Percentiles rank a stretch among this genome's conserved stretches.
phyloP scores from a whole-genome alignment of 2,113 vertebrate species.

The Electrona antarctica region DNA sequence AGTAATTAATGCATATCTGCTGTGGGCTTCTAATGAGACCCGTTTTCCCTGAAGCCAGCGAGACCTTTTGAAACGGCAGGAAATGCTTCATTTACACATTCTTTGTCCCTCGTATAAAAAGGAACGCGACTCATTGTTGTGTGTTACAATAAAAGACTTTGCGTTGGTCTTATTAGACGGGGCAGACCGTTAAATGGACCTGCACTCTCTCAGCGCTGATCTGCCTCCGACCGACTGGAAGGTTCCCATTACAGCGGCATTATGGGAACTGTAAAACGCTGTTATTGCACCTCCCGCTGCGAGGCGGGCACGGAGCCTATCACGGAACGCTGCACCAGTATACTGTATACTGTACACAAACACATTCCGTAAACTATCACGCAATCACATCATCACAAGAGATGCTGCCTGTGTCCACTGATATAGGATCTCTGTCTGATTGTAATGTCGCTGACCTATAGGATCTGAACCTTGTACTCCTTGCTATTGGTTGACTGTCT shows the following conservation, averaged over 20 bases:
- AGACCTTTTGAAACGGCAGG: constrained; percentile 70
- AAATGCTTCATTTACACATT: constrained; percentile 66
- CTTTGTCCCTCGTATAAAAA: constrained; percentile 68
- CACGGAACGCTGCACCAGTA: not conserved
- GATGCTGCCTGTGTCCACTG: too few species aligned
- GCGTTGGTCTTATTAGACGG: constrained; percentile 46
- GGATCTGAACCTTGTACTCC: too few species aligned
- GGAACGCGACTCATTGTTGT: constrained; percentile 62
- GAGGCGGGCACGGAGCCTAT: constrained; percentile 5
- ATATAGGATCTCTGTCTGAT: too few species aligned
- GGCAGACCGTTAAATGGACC: constrained; percentile 53
- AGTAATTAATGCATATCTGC: constrained; percentile 65
- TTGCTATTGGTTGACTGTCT: too few species aligned
- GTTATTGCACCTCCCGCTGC: constrained; percentile 46
- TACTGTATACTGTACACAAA: too few species aligned
- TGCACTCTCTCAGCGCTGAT: constrained; percentile 12
- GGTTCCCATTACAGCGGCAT: constrained; percentile 65
- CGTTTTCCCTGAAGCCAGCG: constrained; percentile 50
- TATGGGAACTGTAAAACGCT: constrained; percentile 69
- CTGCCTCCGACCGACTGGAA: constrained; percentile 49
- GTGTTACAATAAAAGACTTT: constrained; percentile 38
- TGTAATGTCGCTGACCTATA: too few species aligned
- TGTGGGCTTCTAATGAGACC: constrained; percentile 68
- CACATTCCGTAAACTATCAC: too few species aligned
- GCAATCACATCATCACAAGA: too few species aligned